phyloP scores from a whole-genome alignment of 2,888 invertebrate genomes.

The Ferdinandea cuprea region DNA sequence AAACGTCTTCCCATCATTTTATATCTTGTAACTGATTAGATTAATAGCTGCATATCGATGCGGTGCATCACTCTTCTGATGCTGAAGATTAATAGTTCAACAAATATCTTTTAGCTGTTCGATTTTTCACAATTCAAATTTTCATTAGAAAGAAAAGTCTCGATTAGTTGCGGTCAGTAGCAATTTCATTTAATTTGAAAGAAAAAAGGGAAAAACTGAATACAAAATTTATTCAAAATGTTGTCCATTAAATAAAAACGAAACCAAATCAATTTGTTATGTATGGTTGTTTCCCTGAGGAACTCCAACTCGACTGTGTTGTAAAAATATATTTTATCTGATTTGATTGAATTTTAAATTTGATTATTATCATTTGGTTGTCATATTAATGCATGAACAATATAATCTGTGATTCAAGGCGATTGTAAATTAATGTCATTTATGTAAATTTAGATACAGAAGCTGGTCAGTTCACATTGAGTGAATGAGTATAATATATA shows the following conservation, averaged over 20 bases:
- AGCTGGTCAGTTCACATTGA: too few species aligned
- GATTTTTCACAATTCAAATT: slow-evolving; percentile 1
- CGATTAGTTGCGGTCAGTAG: slow-evolving; percentile 3
- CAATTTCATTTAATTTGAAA: not conserved
- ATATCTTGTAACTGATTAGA: not conserved
- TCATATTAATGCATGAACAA: too few species aligned
- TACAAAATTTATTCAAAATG: not conserved
- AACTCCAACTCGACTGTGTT: too few species aligned
- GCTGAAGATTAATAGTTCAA: slow-evolving; percentile 1
- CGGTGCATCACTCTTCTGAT: not conserved
- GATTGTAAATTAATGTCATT: too few species aligned
- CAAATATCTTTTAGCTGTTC: not conserved
- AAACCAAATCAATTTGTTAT: too few species aligned
- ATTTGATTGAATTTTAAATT: too few species aligned
- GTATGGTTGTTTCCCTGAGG: too few species aligned
- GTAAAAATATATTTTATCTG: too few species aligned
- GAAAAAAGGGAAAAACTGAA: not conserved
- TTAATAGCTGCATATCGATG: not conserved
- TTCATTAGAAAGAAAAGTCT: not conserved
- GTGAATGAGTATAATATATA: too few species aligned
- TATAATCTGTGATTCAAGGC: too few species aligned
- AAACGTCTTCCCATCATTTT: not conserved
- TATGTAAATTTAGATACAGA: too few species aligned
- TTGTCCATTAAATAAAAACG: not conserved
- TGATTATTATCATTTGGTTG: too few species aligned